Evolutionary conservation across 2,113 vertebrate genomes (phyloP).

Genomic region (Erythrocercus mccallii): DNA sequence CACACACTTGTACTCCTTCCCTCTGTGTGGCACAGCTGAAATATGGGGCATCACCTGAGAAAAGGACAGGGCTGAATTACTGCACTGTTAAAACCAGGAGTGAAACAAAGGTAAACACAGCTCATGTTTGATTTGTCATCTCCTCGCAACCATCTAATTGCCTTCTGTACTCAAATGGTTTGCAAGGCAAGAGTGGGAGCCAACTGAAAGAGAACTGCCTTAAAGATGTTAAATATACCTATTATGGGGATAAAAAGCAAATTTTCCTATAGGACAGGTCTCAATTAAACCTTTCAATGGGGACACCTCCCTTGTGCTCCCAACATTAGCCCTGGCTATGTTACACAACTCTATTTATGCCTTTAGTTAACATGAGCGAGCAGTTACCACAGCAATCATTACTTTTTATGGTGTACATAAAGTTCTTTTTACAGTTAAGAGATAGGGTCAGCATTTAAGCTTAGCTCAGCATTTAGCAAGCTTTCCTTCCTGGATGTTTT

Average conservation of each 20-base stretch:
- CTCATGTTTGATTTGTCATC: not conserved
- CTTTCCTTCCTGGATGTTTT: conserved; percentile 53
- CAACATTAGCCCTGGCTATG: conserved; percentile 1
- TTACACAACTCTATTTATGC: conserved; percentile 47
- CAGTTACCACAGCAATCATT: conserved; percentile 65
- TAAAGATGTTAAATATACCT: conserved; percentile 54
- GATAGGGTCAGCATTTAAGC: conserved; percentile 60
- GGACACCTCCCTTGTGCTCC: conserved; percentile 32
- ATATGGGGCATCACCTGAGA: not conserved
- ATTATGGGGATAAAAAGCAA: not conserved
- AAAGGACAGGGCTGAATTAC: not conserved
- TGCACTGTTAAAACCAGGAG: conserved; percentile 24
- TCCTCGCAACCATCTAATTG: conserved; percentile 56
- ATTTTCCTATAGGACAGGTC: conserved; percentile 26
- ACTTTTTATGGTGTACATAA: conserved; percentile 63
- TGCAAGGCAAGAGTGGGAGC: conserved; percentile 33
- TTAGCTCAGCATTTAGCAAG: conserved; percentile 65
- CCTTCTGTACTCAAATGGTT: conserved; percentile 43
- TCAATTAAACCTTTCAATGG: conserved; percentile 57
- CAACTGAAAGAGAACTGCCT: conserved; percentile 33
- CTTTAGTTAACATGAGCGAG: conserved; percentile 66
- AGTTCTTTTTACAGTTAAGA: conserved; percentile 50
- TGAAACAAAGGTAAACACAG: conserved; percentile 24
- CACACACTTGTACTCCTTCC: not conserved
- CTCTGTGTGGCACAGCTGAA: not conserved